These are phyloP conservation scores for Cynaeus angustus DNA, from an alignment of 2,888 invertebrate genomes.

Conservation along the genomic window DNA sequence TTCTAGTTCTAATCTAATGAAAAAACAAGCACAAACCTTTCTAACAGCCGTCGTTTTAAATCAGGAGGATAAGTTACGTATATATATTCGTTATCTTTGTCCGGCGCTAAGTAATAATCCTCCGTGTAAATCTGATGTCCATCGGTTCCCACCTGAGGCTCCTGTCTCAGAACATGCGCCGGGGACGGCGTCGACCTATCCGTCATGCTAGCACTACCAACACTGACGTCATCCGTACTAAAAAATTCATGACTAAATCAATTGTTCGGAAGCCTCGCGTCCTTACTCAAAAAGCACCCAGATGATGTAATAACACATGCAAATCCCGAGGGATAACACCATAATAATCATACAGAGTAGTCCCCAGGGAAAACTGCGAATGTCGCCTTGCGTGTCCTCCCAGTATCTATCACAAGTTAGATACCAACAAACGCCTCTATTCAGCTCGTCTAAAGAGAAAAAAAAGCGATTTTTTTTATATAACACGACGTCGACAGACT, in stretches of 20 bases:
- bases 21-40: constrained; percentile 76
- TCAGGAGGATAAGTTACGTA: constrained; percentile 92
- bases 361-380: constrained; percentile 88
- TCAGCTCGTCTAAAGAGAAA: constrained; percentile 93
- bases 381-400: constrained; percentile 86
- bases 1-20: constrained; percentile 23
- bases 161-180: constrained; percentile 74
- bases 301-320: constrained; percentile 93
- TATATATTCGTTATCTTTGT: constrained; percentile 84
- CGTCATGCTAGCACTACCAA: constrained; percentile 79
- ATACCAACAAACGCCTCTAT: constrained; percentile 93
- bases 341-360: constrained; percentile 84
- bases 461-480: no score
- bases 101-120: constrained; percentile 70
- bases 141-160: constrained; percentile 61
- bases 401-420: constrained; percentile 93
- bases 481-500: not conserved
- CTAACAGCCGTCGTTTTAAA: constrained; percentile 86
- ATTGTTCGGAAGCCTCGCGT: not conserved
- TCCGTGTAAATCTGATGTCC: constrained; percentile 70
- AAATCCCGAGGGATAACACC: constrained; percentile 86
- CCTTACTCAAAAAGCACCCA: constrained; percentile 95
- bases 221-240: constrained; percentile 82
- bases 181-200: constrained; percentile 81
- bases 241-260: constrained; percentile 32